phyloP scores from a whole-genome alignment of 2,113 vertebrate genomes.

The Misgurnus mizolepis region DNA sequence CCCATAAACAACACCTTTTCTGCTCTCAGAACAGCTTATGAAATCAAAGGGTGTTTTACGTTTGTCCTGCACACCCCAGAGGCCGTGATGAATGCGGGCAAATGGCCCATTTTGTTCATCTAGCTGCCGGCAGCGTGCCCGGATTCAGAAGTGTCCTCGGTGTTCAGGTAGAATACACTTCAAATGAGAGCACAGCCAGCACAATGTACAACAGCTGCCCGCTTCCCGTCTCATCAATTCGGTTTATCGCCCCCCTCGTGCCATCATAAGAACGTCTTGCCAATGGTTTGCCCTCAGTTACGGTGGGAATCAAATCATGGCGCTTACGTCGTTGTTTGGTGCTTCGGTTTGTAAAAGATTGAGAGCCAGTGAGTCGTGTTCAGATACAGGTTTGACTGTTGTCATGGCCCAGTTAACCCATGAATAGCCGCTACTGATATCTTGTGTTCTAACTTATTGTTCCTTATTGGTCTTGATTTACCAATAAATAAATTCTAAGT shows the following conservation, averaged over 20 bases:
- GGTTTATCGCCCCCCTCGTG: constrained; percentile 14
- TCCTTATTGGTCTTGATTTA: no score
- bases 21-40: constrained; percentile 21
- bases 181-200: constrained; percentile 24
- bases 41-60: constrained; percentile 12
- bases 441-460: no score
- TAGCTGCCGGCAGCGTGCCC: constrained; percentile 49
- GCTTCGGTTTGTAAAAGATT: not conserved
- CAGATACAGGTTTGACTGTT: no score
- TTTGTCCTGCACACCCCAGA: constrained; percentile 12
- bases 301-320: not conserved
- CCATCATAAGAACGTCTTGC: constrained; percentile 16
- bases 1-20: constrained; percentile 10
- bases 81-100: constrained; percentile 18
- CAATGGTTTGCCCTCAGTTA: constrained; percentile 3
- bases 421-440: no score
- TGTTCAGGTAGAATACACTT: constrained; percentile 45
- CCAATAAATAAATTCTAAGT: no score
- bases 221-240: constrained; percentile 24
- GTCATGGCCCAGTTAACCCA: no score
- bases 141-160: constrained; percentile 33
- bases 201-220: constrained; percentile 26
- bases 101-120: constrained; percentile 42
- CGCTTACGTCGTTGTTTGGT: not conserved
- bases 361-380: no score